phyloP scores from a whole-genome alignment of 2,888 invertebrate species.

The Tetragonisca angustula region DNA sequence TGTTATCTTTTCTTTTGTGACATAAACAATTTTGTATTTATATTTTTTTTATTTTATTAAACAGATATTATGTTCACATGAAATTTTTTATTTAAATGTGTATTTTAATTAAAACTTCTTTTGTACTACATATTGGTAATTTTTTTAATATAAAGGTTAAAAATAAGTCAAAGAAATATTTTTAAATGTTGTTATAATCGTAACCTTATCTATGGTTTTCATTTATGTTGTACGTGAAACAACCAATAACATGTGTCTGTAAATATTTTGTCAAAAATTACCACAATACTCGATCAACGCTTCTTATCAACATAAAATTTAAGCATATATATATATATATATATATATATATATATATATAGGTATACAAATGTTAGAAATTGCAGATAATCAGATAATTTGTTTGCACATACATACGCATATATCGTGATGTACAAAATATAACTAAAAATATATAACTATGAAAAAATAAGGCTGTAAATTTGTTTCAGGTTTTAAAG shows the following conservation, averaged over 20 bases:
- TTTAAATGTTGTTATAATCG: neutral
- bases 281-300: neutral
- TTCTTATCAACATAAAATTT: neutral
- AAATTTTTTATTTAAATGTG: neutral
- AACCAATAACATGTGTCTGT: neutral
- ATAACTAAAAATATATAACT: neutral
- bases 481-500: neutral
- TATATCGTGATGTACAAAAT: neutral
- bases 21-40: neutral
- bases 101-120: neutral
- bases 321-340: too few species aligned
- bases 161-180: neutral
- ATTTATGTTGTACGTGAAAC: conserved; percentile 10
- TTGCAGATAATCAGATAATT: conserved; percentile 14
- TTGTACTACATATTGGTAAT: neutral
- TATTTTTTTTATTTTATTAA: neutral
- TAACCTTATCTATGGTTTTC: neutral
- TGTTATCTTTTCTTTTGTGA: neutral
- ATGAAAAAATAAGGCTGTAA: neutral
- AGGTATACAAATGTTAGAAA: neutral
- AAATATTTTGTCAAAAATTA: conserved; percentile 9
- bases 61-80: conserved; percentile 1
- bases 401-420: neutral
- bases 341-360: neutral
- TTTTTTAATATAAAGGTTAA: conserved; percentile 1